Conservation (phyloP, 23 tunicate species). For the Halocynthia roretzi region DNA sequence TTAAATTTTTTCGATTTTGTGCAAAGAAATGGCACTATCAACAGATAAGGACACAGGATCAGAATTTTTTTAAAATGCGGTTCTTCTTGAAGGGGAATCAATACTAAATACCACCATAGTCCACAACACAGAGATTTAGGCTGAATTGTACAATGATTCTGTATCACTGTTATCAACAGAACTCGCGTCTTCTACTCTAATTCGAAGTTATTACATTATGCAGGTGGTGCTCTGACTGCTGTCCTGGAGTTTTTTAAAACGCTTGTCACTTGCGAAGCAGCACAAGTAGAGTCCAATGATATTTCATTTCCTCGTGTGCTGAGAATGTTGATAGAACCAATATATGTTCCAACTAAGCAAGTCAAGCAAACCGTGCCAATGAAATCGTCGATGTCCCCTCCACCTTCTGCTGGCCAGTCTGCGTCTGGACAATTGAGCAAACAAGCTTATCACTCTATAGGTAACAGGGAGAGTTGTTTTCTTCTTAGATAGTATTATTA, state of each 20-base stretch:
- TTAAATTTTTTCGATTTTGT: no score
- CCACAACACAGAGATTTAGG: no score
- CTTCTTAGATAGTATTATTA: not conserved
- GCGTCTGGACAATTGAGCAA: slow-evolving; percentile 33
- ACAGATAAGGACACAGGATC: no score
- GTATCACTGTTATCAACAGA: not conserved
- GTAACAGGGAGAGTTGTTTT: slow-evolving; percentile 10
- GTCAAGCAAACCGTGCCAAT: not conserved
- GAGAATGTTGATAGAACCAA: slow-evolving; percentile 80
- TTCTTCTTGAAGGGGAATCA: no score
- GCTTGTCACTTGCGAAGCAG: slow-evolving; percentile 42
- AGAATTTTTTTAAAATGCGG: no score
- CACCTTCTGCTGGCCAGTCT: slow-evolving; percentile 18
- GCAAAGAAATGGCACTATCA: no score
- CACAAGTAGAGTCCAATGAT: slow-evolving; percentile 14
- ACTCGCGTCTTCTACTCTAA: not conserved
- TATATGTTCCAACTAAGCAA: slow-evolving; percentile 33
- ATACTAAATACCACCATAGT: no score
- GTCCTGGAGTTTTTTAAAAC: slow-evolving; percentile 65
- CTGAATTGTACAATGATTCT: no score
- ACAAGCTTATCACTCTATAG: slow-evolving; percentile 93
- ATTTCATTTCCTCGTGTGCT: slow-evolving; percentile 80
- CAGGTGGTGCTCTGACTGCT: slow-evolving; percentile 68
- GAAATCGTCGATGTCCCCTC: slow-evolving; percentile 19
- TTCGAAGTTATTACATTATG: not conserved